Base-by-base conservation (phyloP, 2,113 vertebrate genomes). In the Atlantisia rogersi region DNA sequence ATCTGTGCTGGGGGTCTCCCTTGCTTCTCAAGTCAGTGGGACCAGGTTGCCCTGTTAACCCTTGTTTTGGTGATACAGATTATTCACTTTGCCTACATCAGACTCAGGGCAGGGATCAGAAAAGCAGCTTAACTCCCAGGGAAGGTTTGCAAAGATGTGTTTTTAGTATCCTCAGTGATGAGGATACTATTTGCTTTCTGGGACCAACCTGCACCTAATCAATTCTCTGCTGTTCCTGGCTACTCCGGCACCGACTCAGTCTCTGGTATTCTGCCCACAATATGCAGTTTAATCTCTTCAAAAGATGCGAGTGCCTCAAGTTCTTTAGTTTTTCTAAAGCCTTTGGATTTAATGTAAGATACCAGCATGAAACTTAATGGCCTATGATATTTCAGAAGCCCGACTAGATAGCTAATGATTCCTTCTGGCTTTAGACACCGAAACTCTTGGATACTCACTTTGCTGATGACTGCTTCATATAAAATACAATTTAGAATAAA, bases 401-500 rank as follows among this genome's bases (percentile, higher is more conserved):
- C 73, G 86, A 65, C 77, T 82, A 69, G 86, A 65, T 68, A 88
- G 78, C 74, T 90, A 74, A 83, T 92, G 71, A 75, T 59, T 89
- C 26, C 39, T 93, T 85, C 60, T 78, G 73, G 64, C 76, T 92
- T 93, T 86, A 89, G 79, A 71, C 37, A 53, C 21, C 0, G 2
- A 76, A 81, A 15, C n/a, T 75, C n/a, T 89, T 75, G 46, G 39
- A 84, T 86, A 21, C 16, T 92, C 19, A 29, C 25, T 92, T 94
- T 89, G 52, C 19, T 11, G 1, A 70, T 90, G 59, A 39, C 37
- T 77, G 44, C 8, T 7, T 84, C 24, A 52, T 31, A 73, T 64
- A 75, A 93, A 95, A 90, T 71, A 71, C 11, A 44, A 67, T 82
- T 86, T 60, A 77, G 52, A 90, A 91, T 81, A 86, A 93, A 93